Evolutionary conservation across 1,140 invertebrate species (phyloP), one percentile per base, ranked within the genome.

Genomic region (Aricia agestis): DNA sequence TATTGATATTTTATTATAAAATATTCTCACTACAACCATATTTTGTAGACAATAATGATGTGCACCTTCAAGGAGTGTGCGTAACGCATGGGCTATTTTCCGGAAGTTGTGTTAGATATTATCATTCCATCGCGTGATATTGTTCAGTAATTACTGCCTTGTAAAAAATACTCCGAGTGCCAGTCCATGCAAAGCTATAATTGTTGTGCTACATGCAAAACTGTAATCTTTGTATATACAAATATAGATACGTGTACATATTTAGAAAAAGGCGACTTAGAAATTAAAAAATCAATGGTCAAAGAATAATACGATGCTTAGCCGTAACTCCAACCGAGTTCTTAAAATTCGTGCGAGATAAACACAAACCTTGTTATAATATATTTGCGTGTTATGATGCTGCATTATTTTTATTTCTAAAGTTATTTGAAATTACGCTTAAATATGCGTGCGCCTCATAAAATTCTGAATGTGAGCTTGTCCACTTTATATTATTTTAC

Each of bases 71-170:
- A 52, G 45, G 13, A 52, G 18, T 63, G 19, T 13, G 59, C 10
- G 19, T 59, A 59, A 9, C 18, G 17, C 4, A 9, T 9, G 25
- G 18, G 59, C 18, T 18, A 59, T 59, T 17, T 63, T 63, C 59
- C 18, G 59, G 59, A 63, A 63, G 59, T 19, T 11, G 59, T 25
- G 59, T 11, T 63, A 7, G 18, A 63, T 63, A 63, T 31, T 11
- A 63, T 63, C 59, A 19, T 63, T 18, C 59, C 45, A 71, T 71
- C 65, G 70, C 70, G 70, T 71, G 70, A 67, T 58, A 71, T 66
- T 71, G 63, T 57, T 58, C 36, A 71, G 70, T 71, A 71, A 71
- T 71, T 71, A 71, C 70, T n/a, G 52, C 9, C n/a, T 58, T 66
- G 52, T 71, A 67, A 71, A 71, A 71, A 57, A 61, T 69, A 61